Conservation (phyloP, 2,113 vertebrate genomes). For the Cyprinus carpio region DNA sequence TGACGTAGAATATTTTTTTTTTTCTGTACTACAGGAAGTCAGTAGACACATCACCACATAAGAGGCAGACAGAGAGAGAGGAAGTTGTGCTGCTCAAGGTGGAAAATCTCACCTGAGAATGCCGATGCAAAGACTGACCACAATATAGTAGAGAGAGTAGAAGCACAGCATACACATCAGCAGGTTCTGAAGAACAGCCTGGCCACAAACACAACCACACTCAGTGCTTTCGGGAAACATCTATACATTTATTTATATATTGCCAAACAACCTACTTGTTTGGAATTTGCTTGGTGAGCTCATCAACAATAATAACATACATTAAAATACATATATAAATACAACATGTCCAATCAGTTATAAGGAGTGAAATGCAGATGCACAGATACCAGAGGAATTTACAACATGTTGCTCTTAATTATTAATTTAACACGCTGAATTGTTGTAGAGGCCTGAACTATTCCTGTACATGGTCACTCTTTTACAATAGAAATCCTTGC, state of each 20-base stretch:
- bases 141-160: slow-evolving; percentile 79
- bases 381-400: no score
- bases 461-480: neutral
- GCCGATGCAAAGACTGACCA: slow-evolving; percentile 76
- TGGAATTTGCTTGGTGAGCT: no score
- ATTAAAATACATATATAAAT: no score
- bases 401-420: neutral
- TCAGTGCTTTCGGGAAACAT: neutral
- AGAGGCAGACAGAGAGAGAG: slow-evolving; percentile 14
- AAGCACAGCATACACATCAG: slow-evolving; percentile 77
- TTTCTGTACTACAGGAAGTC: slow-evolving; percentile 50
- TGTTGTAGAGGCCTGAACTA: neutral
- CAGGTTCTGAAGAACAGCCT: slow-evolving; percentile 79
- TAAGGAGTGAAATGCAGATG: no score
- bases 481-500: no score
- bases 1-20: neutral
- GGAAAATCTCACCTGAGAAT: slow-evolving; percentile 71
- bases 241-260: no score
- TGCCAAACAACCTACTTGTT: no score
- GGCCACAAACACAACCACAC: slow-evolving; percentile 34
- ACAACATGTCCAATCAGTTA: no score
- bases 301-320: no score
- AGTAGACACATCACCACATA: slow-evolving; percentile 17
- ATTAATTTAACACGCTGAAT: neutral
- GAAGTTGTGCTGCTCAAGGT: slow-evolving; percentile 24